Base-by-base conservation (phyloP, 2,888 invertebrate genomes). In the Steinernema carpocapsae region DNA sequence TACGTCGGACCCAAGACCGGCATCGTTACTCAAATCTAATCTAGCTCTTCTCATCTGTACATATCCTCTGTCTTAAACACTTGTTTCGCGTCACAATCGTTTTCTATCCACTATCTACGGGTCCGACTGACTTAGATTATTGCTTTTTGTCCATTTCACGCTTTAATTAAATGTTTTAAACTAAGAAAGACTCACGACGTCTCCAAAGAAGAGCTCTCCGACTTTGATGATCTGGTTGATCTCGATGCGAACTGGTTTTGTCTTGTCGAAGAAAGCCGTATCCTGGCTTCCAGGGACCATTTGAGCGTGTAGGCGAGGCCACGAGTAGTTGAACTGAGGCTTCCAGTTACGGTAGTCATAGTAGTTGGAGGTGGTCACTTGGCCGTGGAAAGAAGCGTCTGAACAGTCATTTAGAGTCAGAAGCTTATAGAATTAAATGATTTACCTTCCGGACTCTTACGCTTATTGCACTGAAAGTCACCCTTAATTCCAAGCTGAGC, bases 1-100 rank as follows among this genome's bases (percentile, higher is more conserved):
- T 82, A 22, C 32, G 64, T 64, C 64, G 17, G 26, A 17, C 17
- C 7, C 10, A 64, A 64, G 37, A 6, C 22, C 32, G n/a, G 26
- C 32, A 32, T 4, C 17, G 26, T 29, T 32, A 64, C 64, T 12
- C 29, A 26, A 17, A 64, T 64, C 37, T 64, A 64, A 29, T 64
- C 64, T 64, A 52, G 12, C 52, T 52, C 48, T 48, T 7, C 48
- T 7, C 19, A 37, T 14, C 32, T 64, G 64, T 64, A 64, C 64
- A 64, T 64, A 64, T 64, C 64, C 1, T n/a, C 37, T 64, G n/a
- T n/a, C 56, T 56, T n/a, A 56, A 22, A 26, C 24, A 26, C 26
- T 19, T 56, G 26, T 56, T n/a, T 56, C 52, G 1, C 22, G 52
- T 52, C 52, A 52, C 52, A 52, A 24, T 24, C 22, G 52, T 24